Base-by-base conservation (phyloP, 2,113 vertebrate genomes). In the Plestiodon gilberti region DNA sequence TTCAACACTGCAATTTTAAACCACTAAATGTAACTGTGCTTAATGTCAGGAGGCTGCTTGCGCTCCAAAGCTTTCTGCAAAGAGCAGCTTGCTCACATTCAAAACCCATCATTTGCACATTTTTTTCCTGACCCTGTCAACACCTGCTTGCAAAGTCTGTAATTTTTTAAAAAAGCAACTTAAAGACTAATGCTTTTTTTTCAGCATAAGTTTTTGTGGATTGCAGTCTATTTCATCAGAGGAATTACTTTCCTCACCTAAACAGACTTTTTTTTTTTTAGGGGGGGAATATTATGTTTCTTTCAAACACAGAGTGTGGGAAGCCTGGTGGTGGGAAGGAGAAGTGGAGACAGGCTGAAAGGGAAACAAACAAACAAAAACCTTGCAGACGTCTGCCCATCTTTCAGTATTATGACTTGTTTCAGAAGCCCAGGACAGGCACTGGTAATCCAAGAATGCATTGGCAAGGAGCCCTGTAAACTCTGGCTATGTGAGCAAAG, bases 21-120 rank as follows among this genome's bases (percentile, higher is more conserved):
- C 1, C 9, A 0, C 0, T 25, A 0, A 1, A 2, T 3, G 81
- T 0, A 57, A 35, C 57, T 1, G 22, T 3, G 77, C 48, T 64
- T 67, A 40, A 65, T 23, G 82, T 13, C 38, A 69, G 28, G 2
- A 55, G 35, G 48, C 11, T 48, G 78, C 0, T 6, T 0, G 0
- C 0, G 20, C 38, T 43, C 81, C 1, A 61, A 4, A 75, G 82
- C 90, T 91, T 89, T 79, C 22, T 61, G 52, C n/a, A 0, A 0
- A 25, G 62, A 71, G 25, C 30, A 3, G 86, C 28, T 71, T 38
- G 0, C 1, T 62, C 82, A 84, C 48, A 91, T 28, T 87, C 75
- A 67, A 52, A 67, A 78, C 52, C 2, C 69, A 78, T 89, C 69
- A 78, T 79, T 57, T 59, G 82, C 78, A 28, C 0, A 18, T 38